phyloP scores from a whole-genome alignment of 2,888 invertebrate genomes.

The Perithous albicinctus region DNA sequence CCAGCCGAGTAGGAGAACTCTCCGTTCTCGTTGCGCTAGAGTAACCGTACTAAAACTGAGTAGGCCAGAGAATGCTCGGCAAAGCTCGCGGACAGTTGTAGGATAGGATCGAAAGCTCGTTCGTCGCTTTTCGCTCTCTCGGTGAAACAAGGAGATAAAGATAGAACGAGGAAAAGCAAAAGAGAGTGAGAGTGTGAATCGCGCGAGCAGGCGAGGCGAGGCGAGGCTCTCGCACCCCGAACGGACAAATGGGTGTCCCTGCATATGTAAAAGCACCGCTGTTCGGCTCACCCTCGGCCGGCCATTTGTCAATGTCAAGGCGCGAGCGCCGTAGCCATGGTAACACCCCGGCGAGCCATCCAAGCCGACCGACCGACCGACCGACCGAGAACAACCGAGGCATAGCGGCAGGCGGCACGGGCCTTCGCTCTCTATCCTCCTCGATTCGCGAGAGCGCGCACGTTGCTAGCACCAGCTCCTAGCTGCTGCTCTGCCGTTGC shows the following conservation, averaged over 20 bases:
- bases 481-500: conserved; percentile 41
- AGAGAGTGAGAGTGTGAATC: conserved; percentile 53
- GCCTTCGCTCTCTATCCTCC: conserved; percentile 62
- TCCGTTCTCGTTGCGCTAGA: conserved; percentile 27
- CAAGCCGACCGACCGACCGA: conserved; percentile 57
- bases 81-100: conserved; percentile 55
- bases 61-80: conserved; percentile 41
- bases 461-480: conserved; percentile 49
- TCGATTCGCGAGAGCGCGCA: conserved; percentile 56
- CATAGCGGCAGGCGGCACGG: conserved; percentile 46
- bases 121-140: conserved; percentile 29
- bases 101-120: conserved; percentile 57
- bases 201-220: conserved; percentile 62
- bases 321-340: conserved; percentile 85
- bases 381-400: conserved; percentile 63
- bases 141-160: conserved; percentile 35
- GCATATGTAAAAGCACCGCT: conserved; percentile 85
- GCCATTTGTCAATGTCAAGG: conserved; percentile 85
- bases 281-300: conserved; percentile 84
- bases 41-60: conserved; percentile 58
- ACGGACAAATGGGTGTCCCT: conserved; percentile 85
- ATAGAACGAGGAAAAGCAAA: conserved; percentile 40
- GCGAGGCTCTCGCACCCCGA: conserved; percentile 75
- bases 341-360: conserved; percentile 78
- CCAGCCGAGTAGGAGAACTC: conserved; percentile 10